Conservation (phyloP, 2,888 invertebrate genomes). For the Lepidochrysops patricia region DNA sequence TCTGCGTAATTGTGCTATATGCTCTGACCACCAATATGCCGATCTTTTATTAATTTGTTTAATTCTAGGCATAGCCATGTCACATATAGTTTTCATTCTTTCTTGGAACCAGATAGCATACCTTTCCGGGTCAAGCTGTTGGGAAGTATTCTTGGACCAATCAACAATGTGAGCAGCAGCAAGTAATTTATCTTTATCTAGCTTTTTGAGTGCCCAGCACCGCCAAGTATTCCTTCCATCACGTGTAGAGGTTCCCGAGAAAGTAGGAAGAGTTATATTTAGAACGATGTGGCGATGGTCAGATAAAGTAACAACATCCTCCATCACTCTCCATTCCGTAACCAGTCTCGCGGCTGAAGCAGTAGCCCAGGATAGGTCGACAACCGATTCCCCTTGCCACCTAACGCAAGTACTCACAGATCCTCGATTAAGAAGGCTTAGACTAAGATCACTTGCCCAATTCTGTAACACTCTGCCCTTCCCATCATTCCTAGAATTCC, state of each 20-base stretch:
- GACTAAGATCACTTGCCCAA: neutral
- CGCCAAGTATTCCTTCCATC: neutral
- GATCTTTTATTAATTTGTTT: neutral
- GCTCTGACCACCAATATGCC: constrained; percentile 20
- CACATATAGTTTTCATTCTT: constrained; percentile 18
- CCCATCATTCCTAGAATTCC: neutral
- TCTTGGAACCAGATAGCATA: constrained; percentile 14
- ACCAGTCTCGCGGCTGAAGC: neutral
- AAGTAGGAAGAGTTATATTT: neutral
- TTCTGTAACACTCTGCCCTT: neutral
- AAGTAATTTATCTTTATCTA: constrained; percentile 11
- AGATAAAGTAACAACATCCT: neutral
- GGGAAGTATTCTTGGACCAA: constrained; percentile 11
- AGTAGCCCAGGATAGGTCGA: neutral
- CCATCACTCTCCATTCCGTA: neutral
- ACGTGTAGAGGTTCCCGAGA: neutral
- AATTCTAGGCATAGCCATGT: constrained; percentile 18
- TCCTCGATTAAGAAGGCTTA: neutral
- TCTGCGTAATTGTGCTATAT: constrained; percentile 13
- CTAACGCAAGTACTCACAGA: neutral
- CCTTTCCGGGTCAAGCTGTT: constrained; percentile 1
- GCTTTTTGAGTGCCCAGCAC: constrained; percentile 16
- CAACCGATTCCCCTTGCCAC: neutral
- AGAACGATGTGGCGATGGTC: constrained; percentile 15
- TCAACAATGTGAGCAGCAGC: constrained; percentile 14